A percentile compares a stretch with the other conserved stretches of the same genome.
phyloP scores from a whole-genome alignment of 2,888 invertebrate genomes.

The Flabesymbios commensalis region DNA sequence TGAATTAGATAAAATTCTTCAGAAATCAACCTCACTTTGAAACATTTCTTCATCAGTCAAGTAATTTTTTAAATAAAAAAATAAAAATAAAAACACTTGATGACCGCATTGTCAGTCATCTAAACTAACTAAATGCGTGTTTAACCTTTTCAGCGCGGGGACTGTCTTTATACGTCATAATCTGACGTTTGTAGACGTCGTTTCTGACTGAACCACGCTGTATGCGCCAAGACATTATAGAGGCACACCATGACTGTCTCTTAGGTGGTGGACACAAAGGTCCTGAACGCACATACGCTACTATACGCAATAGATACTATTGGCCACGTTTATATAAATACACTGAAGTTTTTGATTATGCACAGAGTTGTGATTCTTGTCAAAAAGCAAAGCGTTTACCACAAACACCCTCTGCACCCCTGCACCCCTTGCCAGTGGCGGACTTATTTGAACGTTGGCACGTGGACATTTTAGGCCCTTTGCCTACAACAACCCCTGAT shows the following conservation, averaged over 20 bases:
- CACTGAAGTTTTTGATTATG: constrained; percentile 23
- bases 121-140: too few relatives aligned
- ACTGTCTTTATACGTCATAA: too few relatives aligned
- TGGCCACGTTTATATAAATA: constrained; percentile 34
- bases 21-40: too few relatives aligned
- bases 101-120: too few relatives aligned
- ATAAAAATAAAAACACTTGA: too few relatives aligned
- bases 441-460: too few relatives aligned
- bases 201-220: too few relatives aligned
- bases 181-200: too few relatives aligned
- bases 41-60: too few relatives aligned
- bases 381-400: constrained; percentile 20
- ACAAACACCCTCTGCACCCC: constrained; percentile 18
- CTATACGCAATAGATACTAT: constrained; percentile 28
- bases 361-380: constrained; percentile 26
- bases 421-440: constrained; percentile 24
- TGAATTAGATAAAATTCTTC: too few relatives aligned
- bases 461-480: constrained; percentile 29
- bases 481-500: constrained; percentile 21
- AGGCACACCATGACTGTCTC: constrained; percentile 26
- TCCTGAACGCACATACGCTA: constrained; percentile 30
- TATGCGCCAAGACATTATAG: constrained; percentile 28
- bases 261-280: constrained; percentile 30
- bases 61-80: too few relatives aligned
- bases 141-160: too few relatives aligned